phyloP scores from a whole-genome alignment of 2,888 invertebrate species.

The Microlaimidae sp. region DNA sequence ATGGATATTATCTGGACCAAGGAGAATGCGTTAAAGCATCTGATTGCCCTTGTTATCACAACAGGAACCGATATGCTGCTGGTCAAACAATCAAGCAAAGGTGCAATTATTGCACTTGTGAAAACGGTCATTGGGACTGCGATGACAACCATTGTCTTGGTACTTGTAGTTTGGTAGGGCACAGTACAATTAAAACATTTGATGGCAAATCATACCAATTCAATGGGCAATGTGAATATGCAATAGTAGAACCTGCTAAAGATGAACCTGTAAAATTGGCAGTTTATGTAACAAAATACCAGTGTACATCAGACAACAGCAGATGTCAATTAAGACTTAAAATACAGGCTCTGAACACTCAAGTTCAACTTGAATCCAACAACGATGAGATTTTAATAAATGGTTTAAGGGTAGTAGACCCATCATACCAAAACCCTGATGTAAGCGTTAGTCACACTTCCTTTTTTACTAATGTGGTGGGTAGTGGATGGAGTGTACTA shows the following conservation, averaged over 20 bases:
- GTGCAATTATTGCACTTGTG: conserved; percentile 58
- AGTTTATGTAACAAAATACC: conserved; percentile 7
- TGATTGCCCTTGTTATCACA: conserved; percentile 74
- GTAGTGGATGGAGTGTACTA: conserved; percentile 5
- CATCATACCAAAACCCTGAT: background rate
- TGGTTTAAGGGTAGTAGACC: background rate
- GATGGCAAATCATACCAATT: conserved; percentile 70
- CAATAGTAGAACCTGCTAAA: conserved; percentile 43
- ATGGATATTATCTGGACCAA: conserved; percentile 7
- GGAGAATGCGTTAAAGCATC: conserved; percentile 50
- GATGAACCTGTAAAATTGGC: background rate
- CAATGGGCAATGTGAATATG: conserved; percentile 74
- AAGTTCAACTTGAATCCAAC: background rate
- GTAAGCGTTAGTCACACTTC: background rate
- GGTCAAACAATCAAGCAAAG: conserved; percentile 56
- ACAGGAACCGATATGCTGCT: conserved; percentile 60
- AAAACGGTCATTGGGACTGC: conserved; percentile 59
- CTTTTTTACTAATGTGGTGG: conserved; percentile 9
- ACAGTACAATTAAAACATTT: conserved; percentile 77
- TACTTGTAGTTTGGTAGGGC: conserved; percentile 67
- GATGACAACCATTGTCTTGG: conserved; percentile 57
- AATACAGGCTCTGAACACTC: background rate
- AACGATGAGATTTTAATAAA: conserved; percentile 10
- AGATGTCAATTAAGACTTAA: conserved; percentile 1
- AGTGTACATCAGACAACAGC: background rate